Percentiles rank a stretch among this genome's conserved stretches.
phyloP scores from a whole-genome alignment of 2,888 invertebrate species.

The Cephus runcator region DNA sequence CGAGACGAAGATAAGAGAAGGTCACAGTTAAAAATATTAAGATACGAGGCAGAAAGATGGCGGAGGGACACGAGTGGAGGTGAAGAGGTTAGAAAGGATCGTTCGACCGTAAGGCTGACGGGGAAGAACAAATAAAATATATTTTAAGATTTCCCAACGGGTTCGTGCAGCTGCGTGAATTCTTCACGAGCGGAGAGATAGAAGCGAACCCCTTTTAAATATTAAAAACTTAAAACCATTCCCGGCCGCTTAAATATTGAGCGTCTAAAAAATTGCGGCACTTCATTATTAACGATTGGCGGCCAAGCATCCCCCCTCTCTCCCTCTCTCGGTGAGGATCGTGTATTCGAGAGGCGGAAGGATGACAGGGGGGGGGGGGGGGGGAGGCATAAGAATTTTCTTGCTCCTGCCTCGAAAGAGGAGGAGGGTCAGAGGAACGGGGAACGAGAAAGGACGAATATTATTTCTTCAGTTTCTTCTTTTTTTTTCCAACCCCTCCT shows the following conservation, averaged over 20 bases:
- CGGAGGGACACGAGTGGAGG: background rate
- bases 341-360: background rate
- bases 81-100: background rate
- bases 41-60: background rate
- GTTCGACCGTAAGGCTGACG: background rate
- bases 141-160: constrained; percentile 63
- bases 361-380: background rate
- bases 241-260: constrained; percentile 53
- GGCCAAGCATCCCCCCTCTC: background rate
- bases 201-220: constrained; percentile 38
- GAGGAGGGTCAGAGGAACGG: background rate
- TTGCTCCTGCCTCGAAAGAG: background rate
- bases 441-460: background rate
- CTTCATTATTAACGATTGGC: constrained; percentile 32
- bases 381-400: background rate
- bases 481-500: background rate
- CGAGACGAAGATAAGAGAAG: background rate
- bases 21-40: background rate
- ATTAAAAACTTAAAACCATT: constrained; percentile 63
- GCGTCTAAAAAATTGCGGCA: constrained; percentile 49
- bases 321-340: background rate
- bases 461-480: background rate
- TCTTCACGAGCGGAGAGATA: constrained; percentile 39
- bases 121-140: constrained; percentile 55
- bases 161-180: constrained; percentile 46